A percentile compares a stretch with the other conserved stretches of the same genome.
Evolutionary conservation across 2,113 vertebrate species (phyloP).

Genomic region (Aepyceros melampus): DNA sequence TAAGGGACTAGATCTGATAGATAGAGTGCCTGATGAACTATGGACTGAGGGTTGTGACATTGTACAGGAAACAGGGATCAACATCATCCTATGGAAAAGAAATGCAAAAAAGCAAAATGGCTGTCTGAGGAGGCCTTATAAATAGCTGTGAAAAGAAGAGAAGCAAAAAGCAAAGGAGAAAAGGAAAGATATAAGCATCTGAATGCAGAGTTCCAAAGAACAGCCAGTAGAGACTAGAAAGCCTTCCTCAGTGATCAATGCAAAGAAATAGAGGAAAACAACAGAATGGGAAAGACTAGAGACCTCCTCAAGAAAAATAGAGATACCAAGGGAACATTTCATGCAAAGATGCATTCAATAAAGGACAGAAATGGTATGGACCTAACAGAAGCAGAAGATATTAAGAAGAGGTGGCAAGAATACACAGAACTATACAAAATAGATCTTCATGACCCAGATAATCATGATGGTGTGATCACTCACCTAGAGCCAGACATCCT

Average conservation of each 20-base stretch:
- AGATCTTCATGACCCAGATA: neutral
- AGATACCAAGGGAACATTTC: neutral
- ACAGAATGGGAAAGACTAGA: neutral
- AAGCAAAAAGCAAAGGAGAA: neutral
- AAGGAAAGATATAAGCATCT: neutral
- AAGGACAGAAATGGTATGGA: neutral
- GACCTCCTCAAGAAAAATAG: neutral
- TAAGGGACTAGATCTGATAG: neutral
- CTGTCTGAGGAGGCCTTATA: neutral
- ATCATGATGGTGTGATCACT: neutral
- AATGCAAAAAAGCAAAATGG: neutral
- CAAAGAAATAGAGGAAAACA: neutral
- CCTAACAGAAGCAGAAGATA: neutral
- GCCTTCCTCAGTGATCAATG: neutral
- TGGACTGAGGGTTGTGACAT: rapidly evolving
- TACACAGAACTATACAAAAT: neutral
- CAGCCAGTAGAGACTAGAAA: neutral
- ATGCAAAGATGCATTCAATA: neutral
- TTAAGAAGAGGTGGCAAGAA: neutral
- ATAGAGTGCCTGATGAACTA: neutral
- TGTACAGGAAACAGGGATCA: neutral
- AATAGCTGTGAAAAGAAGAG: neutral
- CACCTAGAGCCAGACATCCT: neutral
- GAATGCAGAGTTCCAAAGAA: neutral
- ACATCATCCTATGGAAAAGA: neutral